Base-by-base conservation (phyloP, 2,113 vertebrate genomes). In the Gymnocephalus cernua region DNA sequence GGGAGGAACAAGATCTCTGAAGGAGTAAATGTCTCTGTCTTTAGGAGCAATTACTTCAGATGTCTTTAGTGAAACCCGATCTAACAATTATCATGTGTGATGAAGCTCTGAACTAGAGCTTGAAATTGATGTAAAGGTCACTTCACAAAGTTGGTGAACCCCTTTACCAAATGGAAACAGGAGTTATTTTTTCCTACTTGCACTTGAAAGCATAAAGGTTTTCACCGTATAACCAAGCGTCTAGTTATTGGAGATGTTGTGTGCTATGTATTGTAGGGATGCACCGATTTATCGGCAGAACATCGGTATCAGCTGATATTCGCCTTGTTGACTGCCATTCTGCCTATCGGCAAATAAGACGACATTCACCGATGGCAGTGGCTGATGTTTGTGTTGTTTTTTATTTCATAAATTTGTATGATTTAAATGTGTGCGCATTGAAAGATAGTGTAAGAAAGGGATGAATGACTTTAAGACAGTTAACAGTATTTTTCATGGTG, bases 101-200 rank as follows among this genome's bases (percentile, higher is more conserved):
- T 82, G 87, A 80, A 85, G 80, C 85, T 89, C 87, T 84, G 80
- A 92, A 91, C 79, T 83, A 80, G 88, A 93, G 84, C 88, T 90
- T 91, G 84, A 91, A 92, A 91, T 89, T 85, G 82, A 93, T 87
- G 74, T 90, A 88, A 90, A 93, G 91, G 86, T 90, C 81, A 91
- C 41, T 74, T 84, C 71, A 84, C 88, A 91, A 88, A 89, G 86
- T 89, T 79, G 53, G 58, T 71, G 50, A 54, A 54, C 57, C 63
- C 51, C 77, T 79, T 74, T 72, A 67, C 82, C 79, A 83, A 91
- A 89, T 90, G 51, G 45, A 87, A 86, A 83, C 54, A 18, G 16
- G 45, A 54, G 32, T 66, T 67, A 53, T 69, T 86, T 86, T 62
- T 81, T 67, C 27, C 8, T 51, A 71, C 44, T 76, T 80, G 45